Conservation (phyloP, 2,888 invertebrate species). For the Melitaea athalia region DNA sequence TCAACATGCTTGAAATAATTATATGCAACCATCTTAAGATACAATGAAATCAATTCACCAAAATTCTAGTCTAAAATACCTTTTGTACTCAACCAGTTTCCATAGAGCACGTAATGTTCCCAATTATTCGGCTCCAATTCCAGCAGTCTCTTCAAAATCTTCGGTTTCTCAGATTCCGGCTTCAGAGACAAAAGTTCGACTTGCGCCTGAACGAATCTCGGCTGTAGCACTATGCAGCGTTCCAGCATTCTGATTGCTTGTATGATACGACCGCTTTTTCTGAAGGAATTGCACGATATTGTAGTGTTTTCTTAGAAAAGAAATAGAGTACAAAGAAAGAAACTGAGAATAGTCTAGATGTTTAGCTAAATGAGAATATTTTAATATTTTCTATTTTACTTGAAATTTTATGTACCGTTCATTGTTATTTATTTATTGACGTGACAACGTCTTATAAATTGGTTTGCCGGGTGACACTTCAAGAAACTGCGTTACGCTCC, state of each 20-base stretch:
- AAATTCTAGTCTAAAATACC: conserved; percentile 53
- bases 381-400: background rate
- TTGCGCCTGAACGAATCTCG: conserved; percentile 86
- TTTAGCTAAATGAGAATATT: background rate
- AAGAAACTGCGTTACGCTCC: no score
- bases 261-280: conserved; percentile 84
- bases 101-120: conserved; percentile 87
- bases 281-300: conserved; percentile 52
- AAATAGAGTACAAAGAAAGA: background rate
- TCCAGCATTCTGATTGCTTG: conserved; percentile 86
- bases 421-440: no score
- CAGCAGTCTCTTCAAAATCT: conserved; percentile 82
- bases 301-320: background rate
- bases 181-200: conserved; percentile 85
- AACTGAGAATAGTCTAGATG: background rate
- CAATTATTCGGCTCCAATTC: conserved; percentile 86
- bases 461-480: no score
- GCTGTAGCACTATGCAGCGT: conserved; percentile 85
- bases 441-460: no score
- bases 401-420: no score
- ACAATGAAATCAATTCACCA: background rate
- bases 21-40: background rate
- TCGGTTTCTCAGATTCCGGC: conserved; percentile 80
- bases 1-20: background rate
- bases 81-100: conserved; percentile 86